A percentile compares a stretch with the other conserved stretches of the same genome.
phyloP scores from a whole-genome alignment of 2,797 vertebrate species.

The Lagodon rhomboides region DNA sequence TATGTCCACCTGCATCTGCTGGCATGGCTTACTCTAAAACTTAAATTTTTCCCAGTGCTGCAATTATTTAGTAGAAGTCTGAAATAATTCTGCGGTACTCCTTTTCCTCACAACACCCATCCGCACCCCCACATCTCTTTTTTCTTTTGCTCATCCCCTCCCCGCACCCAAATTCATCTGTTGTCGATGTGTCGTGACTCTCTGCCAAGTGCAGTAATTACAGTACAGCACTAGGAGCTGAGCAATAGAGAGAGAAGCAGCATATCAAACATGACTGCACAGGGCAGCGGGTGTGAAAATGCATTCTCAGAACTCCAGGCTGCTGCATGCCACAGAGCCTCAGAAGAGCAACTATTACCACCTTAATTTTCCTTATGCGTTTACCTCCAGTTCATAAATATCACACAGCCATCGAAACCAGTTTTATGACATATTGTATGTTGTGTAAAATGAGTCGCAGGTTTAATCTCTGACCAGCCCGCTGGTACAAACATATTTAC shows the following conservation, averaged over 20 bases:
- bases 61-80: conserved; percentile 4
- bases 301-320: conserved; percentile 43
- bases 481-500: background rate
- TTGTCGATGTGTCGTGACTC: conserved; percentile 78
- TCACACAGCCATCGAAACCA: background rate
- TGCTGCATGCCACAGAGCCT: conserved; percentile 21
- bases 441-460: conserved; percentile 6
- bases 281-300: conserved; percentile 53
- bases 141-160: conserved; percentile 55
- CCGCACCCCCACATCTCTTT: conserved; percentile 35
- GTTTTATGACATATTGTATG: background rate
- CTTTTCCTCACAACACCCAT: conserved; percentile 36
- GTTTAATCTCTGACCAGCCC: conserved; percentile 20
- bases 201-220: conserved; percentile 81
- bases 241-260: conserved; percentile 68
- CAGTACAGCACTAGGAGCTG: conserved; percentile 68
- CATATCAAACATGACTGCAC: conserved; percentile 74
- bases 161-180: conserved; percentile 65
- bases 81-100: conserved; percentile 8
- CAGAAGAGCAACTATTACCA: conserved; percentile 19
- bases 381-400: conserved; percentile 26
- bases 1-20: background rate
- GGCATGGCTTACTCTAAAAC: background rate
- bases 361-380: conserved; percentile 13
- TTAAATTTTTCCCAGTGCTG: conserved; percentile 11